These are phyloP conservation scores for Huso huso DNA, from an alignment of 2,797 vertebrate species.

Conservation along the genomic window DNA sequence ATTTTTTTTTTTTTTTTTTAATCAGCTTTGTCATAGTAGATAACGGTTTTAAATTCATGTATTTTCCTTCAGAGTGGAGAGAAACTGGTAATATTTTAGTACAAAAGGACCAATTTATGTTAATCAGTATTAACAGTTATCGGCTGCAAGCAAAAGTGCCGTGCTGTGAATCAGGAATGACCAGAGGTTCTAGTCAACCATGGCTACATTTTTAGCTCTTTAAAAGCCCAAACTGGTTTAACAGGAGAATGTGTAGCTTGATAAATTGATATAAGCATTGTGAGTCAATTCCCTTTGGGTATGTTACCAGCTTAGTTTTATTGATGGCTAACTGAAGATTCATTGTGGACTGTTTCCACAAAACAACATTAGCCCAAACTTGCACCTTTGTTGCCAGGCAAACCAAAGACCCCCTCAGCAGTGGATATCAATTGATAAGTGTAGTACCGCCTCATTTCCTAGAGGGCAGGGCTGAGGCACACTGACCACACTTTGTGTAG, in stretches of 20 bases:
- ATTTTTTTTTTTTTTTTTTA: too few relatives aligned
- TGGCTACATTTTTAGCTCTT: too few relatives aligned
- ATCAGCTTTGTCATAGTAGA: too few relatives aligned
- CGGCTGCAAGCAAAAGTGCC: background rate
- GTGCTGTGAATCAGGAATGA: background rate
- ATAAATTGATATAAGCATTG: too few relatives aligned
- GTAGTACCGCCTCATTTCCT: background rate
- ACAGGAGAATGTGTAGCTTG: too few relatives aligned
- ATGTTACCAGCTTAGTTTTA: too few relatives aligned
- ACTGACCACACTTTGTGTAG: background rate
- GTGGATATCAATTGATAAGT: background rate
- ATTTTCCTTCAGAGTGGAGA: background rate
- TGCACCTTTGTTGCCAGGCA: background rate
- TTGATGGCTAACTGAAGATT: background rate
- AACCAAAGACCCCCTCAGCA: background rate
- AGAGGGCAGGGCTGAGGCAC: constrained; percentile 24
- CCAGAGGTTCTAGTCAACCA: too few relatives aligned
- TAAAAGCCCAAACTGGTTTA: too few relatives aligned
- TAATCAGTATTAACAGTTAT: background rate
- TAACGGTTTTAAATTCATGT: background rate
- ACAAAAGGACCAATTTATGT: background rate
- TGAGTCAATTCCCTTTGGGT: too few relatives aligned
- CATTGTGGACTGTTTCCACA: background rate
- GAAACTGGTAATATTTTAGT: constrained; percentile 5
- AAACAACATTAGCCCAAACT: background rate